These are phyloP conservation scores for Prolemur simus DNA, from an alignment of 2,113 vertebrate genomes.

Conservation along the genomic window DNA sequence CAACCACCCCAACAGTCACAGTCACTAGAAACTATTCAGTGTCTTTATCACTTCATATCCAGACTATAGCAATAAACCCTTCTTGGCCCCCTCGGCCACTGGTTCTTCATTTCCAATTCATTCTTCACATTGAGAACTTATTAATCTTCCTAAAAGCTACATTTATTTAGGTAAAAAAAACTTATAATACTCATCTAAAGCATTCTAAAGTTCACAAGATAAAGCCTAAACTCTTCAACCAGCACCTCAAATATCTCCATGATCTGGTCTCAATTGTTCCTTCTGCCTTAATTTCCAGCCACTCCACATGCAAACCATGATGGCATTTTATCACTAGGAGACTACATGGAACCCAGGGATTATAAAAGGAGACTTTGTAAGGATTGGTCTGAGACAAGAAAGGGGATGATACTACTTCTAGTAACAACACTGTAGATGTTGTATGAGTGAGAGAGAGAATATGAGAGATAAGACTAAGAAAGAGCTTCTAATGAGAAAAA, in stretches of 20 bases:
- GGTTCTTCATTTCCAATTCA: neutral
- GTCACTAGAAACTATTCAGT: neutral
- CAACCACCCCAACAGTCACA: neutral
- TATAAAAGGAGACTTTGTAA: neutral
- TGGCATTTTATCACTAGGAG: neutral
- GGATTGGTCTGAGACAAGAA: neutral
- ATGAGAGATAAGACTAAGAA: neutral
- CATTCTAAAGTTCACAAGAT: neutral
- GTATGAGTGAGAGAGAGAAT: too few species aligned
- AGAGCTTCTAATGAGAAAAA: conserved; percentile 16
- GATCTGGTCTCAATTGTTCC: neutral
- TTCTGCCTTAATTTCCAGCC: neutral
- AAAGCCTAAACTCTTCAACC: neutral
- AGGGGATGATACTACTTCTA: neutral
- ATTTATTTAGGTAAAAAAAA: neutral
- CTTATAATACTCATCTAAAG: neutral
- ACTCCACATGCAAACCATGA: neutral
- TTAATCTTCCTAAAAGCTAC: neutral
- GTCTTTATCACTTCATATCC: neutral
- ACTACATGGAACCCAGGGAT: neutral
- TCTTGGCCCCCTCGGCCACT: neutral
- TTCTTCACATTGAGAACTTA: neutral
- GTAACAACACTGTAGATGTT: neutral
- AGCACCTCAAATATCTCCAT: neutral
- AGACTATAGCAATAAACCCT: neutral